phyloP scores from a whole-genome alignment of 2,113 vertebrate genomes.

The Scopus umbretta region DNA sequence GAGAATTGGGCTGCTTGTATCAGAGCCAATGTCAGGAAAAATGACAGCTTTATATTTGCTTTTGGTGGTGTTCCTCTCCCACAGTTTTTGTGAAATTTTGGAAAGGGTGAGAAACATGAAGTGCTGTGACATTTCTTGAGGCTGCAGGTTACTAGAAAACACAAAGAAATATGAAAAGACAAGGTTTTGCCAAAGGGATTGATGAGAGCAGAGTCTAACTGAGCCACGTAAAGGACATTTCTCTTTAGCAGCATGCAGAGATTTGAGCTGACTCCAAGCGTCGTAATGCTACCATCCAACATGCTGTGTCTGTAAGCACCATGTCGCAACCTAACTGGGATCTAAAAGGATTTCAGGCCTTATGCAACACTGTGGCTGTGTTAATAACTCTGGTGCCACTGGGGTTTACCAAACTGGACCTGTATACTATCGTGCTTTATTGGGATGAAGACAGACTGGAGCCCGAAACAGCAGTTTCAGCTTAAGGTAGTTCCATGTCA shows the following conservation, averaged over 20 bases:
- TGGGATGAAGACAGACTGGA: background rate
- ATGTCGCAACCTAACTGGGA: background rate
- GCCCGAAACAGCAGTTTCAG: background rate
- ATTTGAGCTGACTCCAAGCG: background rate
- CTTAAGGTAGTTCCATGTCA: background rate
- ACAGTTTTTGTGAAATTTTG: background rate
- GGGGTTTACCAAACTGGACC: background rate
- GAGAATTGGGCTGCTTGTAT: background rate
- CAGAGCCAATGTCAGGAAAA: background rate
- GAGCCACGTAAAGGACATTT: background rate
- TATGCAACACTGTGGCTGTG: background rate
- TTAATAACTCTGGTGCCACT: background rate
- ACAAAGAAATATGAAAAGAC: background rate
- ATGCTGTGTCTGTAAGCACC: background rate
- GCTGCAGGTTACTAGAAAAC: background rate
- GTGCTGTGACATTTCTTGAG: background rate
- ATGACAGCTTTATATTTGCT: background rate
- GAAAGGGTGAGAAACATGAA: background rate
- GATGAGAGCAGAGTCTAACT: background rate
- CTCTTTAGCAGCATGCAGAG: background rate
- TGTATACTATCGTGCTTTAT: background rate
- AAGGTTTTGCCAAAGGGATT: background rate
- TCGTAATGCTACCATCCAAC: background rate
- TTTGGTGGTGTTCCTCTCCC: background rate
- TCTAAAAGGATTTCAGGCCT: background rate